Evolutionary conservation across 2,113 vertebrate species (phyloP), one percentile per base, ranked within the genome.

Genomic region (Danionella cerebrum): DNA sequence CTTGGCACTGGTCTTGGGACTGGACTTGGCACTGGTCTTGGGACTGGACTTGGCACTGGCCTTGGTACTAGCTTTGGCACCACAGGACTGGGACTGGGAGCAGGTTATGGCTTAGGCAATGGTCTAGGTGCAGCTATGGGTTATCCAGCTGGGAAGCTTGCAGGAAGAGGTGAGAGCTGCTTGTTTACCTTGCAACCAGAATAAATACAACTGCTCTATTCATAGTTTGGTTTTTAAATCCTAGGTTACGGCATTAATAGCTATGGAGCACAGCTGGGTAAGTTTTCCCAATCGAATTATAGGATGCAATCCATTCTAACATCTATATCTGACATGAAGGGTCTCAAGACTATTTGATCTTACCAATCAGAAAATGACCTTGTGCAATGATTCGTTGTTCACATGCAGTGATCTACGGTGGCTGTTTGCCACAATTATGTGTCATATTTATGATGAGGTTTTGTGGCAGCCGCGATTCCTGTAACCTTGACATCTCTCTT

Each of bases 181-280:
- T n/a, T 1, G 31, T 42, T 16, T 19, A 4, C 14, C 60, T 27
- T 62, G 13, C 1, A 6, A 39, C 36, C 36, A 42, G 39, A 1
- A 21, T 38, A 45, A 44, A 22, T 33, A 55, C 9, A 14, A 11
- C 1, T 16, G n/a, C 35, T 24, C 13, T 18, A n/a, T 24, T 57
- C 1, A 8, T 27, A 42, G 38, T 50, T 21, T 69, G 36, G 39
- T 65, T 36, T 19, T 73, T 3, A 65, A 31, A 13, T 72, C 59
- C 8, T 76, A 86, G 87, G 14, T 16, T 84, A 84, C 18, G 80
- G 78, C 9, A 65, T 48, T 3, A 72, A 73, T 21, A 83, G 82
- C 14, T 73, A 68, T 12, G 83, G 83, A 22, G 27, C 66, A 27
- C 50, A 66, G 51, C 81, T 83, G 66, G 84, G 87, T 89, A 25